phyloP scores from a whole-genome alignment of 2,888 invertebrate genomes.

The Cerceris ruficornis region DNA sequence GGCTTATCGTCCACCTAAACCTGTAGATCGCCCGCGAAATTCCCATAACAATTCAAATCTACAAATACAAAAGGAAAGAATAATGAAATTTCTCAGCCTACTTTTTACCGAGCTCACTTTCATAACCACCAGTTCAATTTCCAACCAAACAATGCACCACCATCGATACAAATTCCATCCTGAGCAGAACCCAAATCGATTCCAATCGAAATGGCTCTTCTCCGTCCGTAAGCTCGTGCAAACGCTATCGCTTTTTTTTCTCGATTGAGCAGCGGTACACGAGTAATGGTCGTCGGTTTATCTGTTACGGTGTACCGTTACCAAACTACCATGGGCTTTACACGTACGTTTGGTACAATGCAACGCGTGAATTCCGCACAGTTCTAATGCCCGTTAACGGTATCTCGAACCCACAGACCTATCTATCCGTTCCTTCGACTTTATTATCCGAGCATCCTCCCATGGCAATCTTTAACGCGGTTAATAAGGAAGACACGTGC shows the following conservation, averaged over 20 bases:
- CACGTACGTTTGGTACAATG: slow-evolving; percentile 49
- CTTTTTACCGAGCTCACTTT: too few relatives aligned
- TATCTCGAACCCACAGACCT: slow-evolving; percentile 61
- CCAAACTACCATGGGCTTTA: slow-evolving; percentile 49
- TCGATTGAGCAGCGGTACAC: slow-evolving; percentile 24
- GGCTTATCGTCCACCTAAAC: too few relatives aligned
- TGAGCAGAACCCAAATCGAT: neutral
- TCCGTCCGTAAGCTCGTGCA: slow-evolving; percentile 15
- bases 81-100: too few relatives aligned
- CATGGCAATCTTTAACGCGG: neutral
- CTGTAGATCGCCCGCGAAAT: too few relatives aligned
- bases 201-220: neutral
- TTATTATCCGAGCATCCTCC: slow-evolving; percentile 21
- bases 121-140: too few relatives aligned
- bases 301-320: slow-evolving; percentile 64
- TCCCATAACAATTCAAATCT: too few relatives aligned
- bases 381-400: slow-evolving; percentile 61
- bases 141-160: too few relatives aligned
- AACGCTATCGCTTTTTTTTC: slow-evolving; percentile 35
- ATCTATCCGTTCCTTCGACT: slow-evolving; percentile 48
- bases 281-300: slow-evolving; percentile 37
- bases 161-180: neutral
- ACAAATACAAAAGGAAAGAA: too few relatives aligned
- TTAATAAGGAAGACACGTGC: slow-evolving; percentile 9
- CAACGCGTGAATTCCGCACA: slow-evolving; percentile 60